Evolutionary conservation across 2,797 vertebrate genomes (phyloP).

Genomic region (Gambelia wislizenii): DNA sequence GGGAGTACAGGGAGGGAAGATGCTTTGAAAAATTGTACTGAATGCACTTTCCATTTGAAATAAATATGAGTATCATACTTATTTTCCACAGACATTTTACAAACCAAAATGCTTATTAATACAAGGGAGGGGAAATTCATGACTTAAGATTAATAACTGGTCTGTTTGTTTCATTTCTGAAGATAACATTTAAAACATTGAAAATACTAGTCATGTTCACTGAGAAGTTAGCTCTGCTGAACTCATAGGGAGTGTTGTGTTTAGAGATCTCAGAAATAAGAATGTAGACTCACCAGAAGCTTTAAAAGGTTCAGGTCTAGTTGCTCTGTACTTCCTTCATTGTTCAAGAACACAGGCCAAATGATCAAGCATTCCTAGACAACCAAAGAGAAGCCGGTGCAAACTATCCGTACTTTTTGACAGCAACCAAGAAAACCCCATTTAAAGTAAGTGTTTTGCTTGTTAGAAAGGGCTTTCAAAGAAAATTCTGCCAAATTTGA

Average conservation of each 20-base stretch:
- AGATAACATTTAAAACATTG: background rate
- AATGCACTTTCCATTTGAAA: constrained; percentile 10
- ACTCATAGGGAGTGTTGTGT: background rate
- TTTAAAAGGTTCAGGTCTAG: too few relatives aligned
- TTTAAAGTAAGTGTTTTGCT: too few relatives aligned
- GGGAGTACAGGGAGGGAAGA: background rate
- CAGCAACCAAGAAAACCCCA: too few relatives aligned
- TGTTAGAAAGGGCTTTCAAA: too few relatives aligned
- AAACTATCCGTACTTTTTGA: too few relatives aligned
- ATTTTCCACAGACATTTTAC: background rate
- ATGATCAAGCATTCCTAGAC: too few relatives aligned
- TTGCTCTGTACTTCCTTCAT: too few relatives aligned
- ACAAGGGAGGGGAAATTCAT: background rate
- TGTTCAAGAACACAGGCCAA: too few relatives aligned
- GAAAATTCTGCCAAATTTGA: too few relatives aligned
- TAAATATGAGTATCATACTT: background rate
- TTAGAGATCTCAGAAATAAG: too few relatives aligned
- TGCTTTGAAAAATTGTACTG: background rate
- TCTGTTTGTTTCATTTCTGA: background rate
- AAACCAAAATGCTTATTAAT: background rate
- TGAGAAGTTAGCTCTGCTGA: background rate
- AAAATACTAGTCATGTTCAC: background rate
- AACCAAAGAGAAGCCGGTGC: too few relatives aligned
- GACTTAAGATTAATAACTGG: background rate
- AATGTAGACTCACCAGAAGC: too few relatives aligned